phyloP scores from a whole-genome alignment of 23 tunicate genomes.

The Halocynthia aurantium region DNA sequence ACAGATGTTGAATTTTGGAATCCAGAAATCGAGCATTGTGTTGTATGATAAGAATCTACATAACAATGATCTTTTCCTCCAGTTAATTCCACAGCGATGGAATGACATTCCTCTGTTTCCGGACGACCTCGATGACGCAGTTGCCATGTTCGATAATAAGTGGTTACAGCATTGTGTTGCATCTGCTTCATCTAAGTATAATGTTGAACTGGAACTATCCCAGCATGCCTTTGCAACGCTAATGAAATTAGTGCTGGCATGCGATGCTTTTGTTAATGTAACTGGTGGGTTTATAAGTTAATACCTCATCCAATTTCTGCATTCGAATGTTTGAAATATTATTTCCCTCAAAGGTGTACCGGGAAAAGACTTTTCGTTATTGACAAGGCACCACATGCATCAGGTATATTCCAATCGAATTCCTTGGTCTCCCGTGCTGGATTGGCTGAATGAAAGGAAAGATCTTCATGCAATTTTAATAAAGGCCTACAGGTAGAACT shows the following conservation, averaged over 20 bases:
- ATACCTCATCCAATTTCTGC: not conserved
- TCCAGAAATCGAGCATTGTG: too few species aligned
- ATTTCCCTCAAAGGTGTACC: slow-evolving; percentile 39
- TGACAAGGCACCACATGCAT: slow-evolving; percentile 39
- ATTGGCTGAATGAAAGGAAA: slow-evolving; percentile 33
- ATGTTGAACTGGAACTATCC: slow-evolving; percentile 7
- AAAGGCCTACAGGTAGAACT: slow-evolving; percentile 43
- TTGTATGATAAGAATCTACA: not conserved
- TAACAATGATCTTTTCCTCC: not conserved
- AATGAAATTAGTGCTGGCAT: slow-evolving; percentile 26
- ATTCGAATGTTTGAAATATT: not conserved
- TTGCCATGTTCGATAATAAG: slow-evolving; percentile 35
- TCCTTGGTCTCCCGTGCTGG: slow-evolving; percentile 73
- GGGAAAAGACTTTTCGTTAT: slow-evolving; percentile 31
- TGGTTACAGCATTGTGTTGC: slow-evolving; percentile 59
- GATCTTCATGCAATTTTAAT: slow-evolving; percentile 30
- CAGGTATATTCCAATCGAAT: slow-evolving; percentile 42
- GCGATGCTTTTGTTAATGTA: slow-evolving; percentile 42
- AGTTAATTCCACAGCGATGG: slow-evolving; percentile 13
- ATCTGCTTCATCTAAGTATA: slow-evolving; percentile 14
- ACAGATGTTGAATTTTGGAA: too few species aligned
- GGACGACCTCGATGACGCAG: slow-evolving; percentile 16
- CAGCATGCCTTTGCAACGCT: slow-evolving; percentile 33
- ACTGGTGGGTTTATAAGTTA: slow-evolving; percentile 17
- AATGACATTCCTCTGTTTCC: slow-evolving; percentile 19